Base-by-base conservation (phyloP, 2,797 vertebrate genomes). In the Falco biarmicus region DNA sequence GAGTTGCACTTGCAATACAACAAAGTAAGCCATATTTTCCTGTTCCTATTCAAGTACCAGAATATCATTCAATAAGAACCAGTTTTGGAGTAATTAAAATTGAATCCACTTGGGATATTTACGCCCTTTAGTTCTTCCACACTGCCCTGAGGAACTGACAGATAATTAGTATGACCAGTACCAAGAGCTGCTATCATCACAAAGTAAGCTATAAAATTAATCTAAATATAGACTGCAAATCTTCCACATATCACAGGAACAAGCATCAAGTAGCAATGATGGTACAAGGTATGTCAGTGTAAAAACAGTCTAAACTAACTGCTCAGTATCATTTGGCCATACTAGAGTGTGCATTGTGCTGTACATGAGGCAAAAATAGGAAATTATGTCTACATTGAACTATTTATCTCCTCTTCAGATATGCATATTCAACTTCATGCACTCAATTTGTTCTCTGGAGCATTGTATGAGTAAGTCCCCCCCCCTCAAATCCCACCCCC, bases 1-100 rank as follows among this genome's bases (percentile, higher is more conserved):
- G 9, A 22, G 16, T 59, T 87, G 78, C 17, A 70, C 11, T 11
- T 82, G 22, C 37, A 90, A 26, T n/a, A 32, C 47, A 77, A 63
- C 15, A 31, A 84, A 65, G 28, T 15, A 24, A 89, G 4, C 8
- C 12, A 13, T 61, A 77, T 57, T 80, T 54, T 80, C 61, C 28
- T 73, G 15, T 56, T 90, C 20, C 78, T 85, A 80, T 18, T 78
- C 29, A 81, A 63, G n/a, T 50, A 68, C 24, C 54, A 89, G 41
- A 68, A 60, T 45, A 63, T 54, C 22, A 41, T 50, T 81, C 76
- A 65, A 41, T 43, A 16, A 84, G 47, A 91, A 78, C 15, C 5
- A 64, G 24, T 14, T 73, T 92, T 64, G 69, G 29, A 13, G 48
- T 91, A 92, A 84, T 88, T 85, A 86, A 86, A 94, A 89, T 37